These are phyloP conservation scores for Clarias magur DNA, from an alignment of 2,113 vertebrate genomes.

Conservation along the genomic window DNA sequence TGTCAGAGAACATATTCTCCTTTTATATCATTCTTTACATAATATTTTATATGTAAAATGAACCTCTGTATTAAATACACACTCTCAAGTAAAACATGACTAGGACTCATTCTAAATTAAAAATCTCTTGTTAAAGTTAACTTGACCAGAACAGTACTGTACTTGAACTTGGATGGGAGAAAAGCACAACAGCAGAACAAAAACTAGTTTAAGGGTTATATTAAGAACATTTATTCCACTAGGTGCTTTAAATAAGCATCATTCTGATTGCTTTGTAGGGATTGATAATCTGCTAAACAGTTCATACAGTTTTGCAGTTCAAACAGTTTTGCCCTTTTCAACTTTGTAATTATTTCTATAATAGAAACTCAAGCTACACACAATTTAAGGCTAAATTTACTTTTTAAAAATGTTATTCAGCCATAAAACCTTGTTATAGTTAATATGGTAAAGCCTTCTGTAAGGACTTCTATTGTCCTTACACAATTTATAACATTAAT, in stretches of 20 bases:
- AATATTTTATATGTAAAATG: conserved; percentile 37
- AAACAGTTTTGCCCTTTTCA: not conserved
- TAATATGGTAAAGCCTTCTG: not conserved
- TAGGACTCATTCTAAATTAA: not conserved
- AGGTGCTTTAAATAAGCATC: not conserved
- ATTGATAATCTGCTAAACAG: not conserved
- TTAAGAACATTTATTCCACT: not conserved
- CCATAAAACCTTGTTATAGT: not conserved
- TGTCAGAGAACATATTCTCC: conserved; percentile 58
- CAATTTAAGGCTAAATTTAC: not conserved
- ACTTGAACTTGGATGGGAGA: not conserved
- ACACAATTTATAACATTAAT: not conserved
- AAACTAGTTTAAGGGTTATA: not conserved
- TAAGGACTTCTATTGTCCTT: not conserved
- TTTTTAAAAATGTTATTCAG: not conserved
- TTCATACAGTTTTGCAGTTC: not conserved
- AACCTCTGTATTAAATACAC: conserved; percentile 25
- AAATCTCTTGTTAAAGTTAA: not conserved
- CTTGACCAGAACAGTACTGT: not conserved
- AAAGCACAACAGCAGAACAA: not conserved
- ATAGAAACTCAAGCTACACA: not conserved
- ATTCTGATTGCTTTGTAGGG: not conserved
- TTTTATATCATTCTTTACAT: conserved; percentile 60
- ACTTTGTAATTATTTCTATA: not conserved
- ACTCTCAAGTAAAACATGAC: not conserved